Conservation (phyloP, 2,797 vertebrate species). For the Rhabdomys pumilio region DNA sequence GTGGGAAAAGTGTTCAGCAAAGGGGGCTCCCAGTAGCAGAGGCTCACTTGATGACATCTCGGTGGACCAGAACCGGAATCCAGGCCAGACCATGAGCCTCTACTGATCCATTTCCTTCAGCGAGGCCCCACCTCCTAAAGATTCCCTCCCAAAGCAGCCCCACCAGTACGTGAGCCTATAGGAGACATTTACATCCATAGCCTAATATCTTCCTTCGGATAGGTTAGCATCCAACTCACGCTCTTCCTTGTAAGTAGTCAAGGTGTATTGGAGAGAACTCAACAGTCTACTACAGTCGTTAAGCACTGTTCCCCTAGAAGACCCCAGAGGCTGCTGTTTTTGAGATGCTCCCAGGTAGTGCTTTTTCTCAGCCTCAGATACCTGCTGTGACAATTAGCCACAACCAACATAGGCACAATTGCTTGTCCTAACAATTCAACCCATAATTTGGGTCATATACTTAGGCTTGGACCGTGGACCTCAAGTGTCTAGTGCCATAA, state of each 20-base stretch:
- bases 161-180: background rate
- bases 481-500: constrained; percentile 5
- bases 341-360: background rate
- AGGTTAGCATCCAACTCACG: background rate
- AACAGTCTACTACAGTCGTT: background rate
- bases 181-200: background rate
- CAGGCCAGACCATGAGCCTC: background rate
- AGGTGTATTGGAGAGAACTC: background rate
- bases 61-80: background rate
- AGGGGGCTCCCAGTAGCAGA: background rate
- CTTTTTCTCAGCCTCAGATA: constrained; percentile 9
- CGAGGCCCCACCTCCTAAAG: background rate
- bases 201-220: background rate
- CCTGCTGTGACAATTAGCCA: background rate
- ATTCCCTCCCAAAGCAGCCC: background rate
- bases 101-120: background rate
- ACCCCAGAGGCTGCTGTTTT: background rate
- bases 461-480: background rate
- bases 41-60: too few relatives aligned
- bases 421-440: background rate
- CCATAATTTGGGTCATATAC: background rate
- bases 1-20: background rate
- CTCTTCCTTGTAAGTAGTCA: constrained; percentile 46
- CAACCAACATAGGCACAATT: constrained; percentile 18
- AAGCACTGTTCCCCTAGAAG: background rate